A percentile compares a stretch with the other conserved stretches of the same genome.
phyloP scores from a whole-genome alignment of 2,113 vertebrate genomes.

The Lampris megalopsis region DNA sequence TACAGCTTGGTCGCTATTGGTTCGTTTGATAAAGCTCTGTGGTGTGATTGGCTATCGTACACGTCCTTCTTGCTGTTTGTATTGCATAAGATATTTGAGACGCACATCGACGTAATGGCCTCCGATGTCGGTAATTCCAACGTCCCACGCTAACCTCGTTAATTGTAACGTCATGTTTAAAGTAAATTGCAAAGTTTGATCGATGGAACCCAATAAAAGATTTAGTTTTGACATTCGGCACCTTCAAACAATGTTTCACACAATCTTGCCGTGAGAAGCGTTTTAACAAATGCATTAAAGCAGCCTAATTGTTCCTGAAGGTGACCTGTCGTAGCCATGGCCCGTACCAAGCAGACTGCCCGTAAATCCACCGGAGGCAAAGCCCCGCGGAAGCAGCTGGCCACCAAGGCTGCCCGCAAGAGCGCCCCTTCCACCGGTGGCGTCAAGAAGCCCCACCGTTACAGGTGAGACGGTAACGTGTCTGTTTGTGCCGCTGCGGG shows the following conservation, averaged over 20 bases:
- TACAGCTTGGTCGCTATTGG: constrained; percentile 33
- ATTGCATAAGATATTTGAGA: constrained; percentile 53
- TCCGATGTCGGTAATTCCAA: background rate
- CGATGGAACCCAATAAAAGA: background rate
- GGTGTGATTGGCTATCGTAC: constrained; percentile 26
- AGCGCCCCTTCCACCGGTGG: constrained; percentile 90
- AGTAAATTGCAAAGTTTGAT: background rate
- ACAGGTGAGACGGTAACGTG: constrained; percentile 77
- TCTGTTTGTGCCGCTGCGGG: background rate
- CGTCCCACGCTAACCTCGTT: background rate
- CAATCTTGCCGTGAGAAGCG: background rate
- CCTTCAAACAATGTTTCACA: background rate
- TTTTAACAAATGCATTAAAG: background rate
- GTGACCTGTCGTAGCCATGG: constrained; percentile 78
- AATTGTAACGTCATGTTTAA: background rate
- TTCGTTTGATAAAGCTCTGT: constrained; percentile 4
- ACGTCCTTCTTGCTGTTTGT: constrained; percentile 11
- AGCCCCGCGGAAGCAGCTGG: constrained; percentile 89
- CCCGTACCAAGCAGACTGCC: constrained; percentile 90
- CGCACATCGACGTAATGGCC: background rate
- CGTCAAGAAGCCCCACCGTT: constrained; percentile 90
- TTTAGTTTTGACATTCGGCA: background rate
- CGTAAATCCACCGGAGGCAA: constrained; percentile 90
- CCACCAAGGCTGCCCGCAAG: constrained; percentile 89
- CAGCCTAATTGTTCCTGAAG: constrained; percentile 26